Percentiles rank a stretch among this genome's conserved stretches.
Conservation (phyloP, 2,888 invertebrate species). For the Kryphioiulus occultus region DNA sequence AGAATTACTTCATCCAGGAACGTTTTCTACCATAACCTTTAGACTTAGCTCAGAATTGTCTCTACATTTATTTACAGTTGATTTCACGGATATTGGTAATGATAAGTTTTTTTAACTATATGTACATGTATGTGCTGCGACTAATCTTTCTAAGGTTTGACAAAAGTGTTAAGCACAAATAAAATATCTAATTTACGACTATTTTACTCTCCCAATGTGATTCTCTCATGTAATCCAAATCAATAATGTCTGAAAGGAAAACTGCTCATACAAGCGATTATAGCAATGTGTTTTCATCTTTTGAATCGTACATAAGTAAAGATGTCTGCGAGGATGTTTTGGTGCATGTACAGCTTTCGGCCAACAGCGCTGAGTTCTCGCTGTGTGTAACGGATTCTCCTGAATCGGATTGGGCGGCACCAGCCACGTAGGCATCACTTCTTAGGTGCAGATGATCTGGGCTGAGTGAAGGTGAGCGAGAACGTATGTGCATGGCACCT, state of each 20-base stretch:
- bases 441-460: slow-evolving; percentile 59
- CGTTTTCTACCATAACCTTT: too few species aligned
- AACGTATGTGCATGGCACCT: slow-evolving; percentile 60
- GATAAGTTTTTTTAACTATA: too few species aligned
- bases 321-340: slow-evolving; percentile 63
- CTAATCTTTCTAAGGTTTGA: too few species aligned
- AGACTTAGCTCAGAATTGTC: too few species aligned
- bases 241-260: not conserved
- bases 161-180: too few species aligned
- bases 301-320: slow-evolving; percentile 67
- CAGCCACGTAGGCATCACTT: slow-evolving; percentile 58
- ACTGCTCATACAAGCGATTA: slow-evolving; percentile 63
- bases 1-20: too few species aligned
- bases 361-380: slow-evolving; percentile 67
- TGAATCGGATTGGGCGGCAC: slow-evolving; percentile 60
- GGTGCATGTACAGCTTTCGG: slow-evolving; percentile 55
- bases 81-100: too few species aligned
- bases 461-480: slow-evolving; percentile 60
- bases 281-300: slow-evolving; percentile 85
- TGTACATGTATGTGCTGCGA: too few species aligned
- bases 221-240: too few species aligned
- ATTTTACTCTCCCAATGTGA: too few species aligned
- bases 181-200: too few species aligned
- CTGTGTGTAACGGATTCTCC: slow-evolving; percentile 63
- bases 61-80: too few species aligned